A percentile compares a stretch with the other conserved stretches of the same genome.
phyloP scores from a whole-genome alignment of 2,113 vertebrate species.

The Eupsittula cactorum region DNA sequence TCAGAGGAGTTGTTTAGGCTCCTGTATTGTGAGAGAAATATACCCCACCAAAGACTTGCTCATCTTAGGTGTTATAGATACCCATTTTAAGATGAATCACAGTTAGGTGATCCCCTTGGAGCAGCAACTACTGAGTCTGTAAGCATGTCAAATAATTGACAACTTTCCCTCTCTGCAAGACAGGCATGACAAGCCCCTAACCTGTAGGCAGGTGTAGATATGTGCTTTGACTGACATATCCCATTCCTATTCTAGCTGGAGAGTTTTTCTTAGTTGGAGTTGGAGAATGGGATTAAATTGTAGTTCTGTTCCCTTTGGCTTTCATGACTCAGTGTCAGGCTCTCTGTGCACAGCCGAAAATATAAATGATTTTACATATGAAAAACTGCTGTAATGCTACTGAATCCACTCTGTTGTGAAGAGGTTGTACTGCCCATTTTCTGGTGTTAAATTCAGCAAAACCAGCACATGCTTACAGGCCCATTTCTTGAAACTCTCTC shows the following conservation, averaged over 20 bases:
- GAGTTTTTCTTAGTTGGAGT: neutral
- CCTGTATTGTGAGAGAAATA: neutral
- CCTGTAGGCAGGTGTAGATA: neutral
- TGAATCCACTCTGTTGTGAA: neutral
- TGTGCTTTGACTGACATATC: rapidly evolving
- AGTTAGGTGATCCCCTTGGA: neutral
- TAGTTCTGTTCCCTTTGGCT: neutral
- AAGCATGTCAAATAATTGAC: neutral
- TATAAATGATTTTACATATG: neutral
- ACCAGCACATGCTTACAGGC: neutral
- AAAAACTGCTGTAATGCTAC: neutral
- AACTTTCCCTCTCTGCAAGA: neutral
- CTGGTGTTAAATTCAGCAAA: neutral
- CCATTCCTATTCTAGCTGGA: neutral
- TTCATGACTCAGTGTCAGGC: neutral
- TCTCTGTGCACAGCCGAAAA: neutral
- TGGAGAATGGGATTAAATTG: neutral
- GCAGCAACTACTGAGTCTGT: neutral
- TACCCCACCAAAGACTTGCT: neutral
- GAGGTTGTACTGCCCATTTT: neutral
- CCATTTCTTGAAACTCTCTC: neutral
- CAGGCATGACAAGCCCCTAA: neutral
- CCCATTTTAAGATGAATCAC: neutral
- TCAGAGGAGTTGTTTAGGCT: neutral
- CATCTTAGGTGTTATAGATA: neutral